phyloP scores from a whole-genome alignment of 2,888 invertebrate species.

The Torymus aiolomorphi region DNA sequence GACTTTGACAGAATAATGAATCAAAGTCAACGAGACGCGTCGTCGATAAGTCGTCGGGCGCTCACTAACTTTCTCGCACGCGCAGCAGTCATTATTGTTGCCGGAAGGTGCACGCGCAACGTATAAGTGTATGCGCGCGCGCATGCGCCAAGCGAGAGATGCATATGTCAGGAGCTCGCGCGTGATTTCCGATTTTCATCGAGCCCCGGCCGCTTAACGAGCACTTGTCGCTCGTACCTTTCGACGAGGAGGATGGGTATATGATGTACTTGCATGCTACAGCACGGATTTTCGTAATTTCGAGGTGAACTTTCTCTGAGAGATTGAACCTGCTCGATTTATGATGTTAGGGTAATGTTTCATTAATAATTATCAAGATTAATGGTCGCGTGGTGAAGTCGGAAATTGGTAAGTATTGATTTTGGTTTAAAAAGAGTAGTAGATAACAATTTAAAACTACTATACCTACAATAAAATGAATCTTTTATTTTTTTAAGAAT shows the following conservation, averaged over 20 bases:
- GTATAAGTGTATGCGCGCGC: background rate
- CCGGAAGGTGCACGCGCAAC: slow-evolving; percentile 13
- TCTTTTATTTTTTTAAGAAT: too few relatives aligned
- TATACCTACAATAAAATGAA: too few relatives aligned
- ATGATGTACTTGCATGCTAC: background rate
- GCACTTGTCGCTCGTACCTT: slow-evolving; percentile 3
- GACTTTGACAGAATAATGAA: slow-evolving; percentile 34
- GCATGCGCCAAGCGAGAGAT: background rate
- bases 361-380: too few relatives aligned
- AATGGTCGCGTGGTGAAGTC: too few relatives aligned
- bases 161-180: background rate
- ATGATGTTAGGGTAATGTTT: too few relatives aligned
- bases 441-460: too few relatives aligned
- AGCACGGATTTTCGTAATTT: slow-evolving; percentile 9
- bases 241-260: background rate
- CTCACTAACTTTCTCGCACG: slow-evolving; percentile 37
- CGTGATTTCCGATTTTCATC: slow-evolving; percentile 19
- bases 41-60: slow-evolving; percentile 15
- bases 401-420: too few relatives aligned
- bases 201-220: slow-evolving; percentile 17
- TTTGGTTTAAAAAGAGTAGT: too few relatives aligned
- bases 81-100: slow-evolving; percentile 45
- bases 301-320: slow-evolving; percentile 25
- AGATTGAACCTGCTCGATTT: background rate
- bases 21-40: slow-evolving; percentile 47